phyloP scores from a whole-genome alignment of 2,888 invertebrate species.

The Helleia helle region DNA sequence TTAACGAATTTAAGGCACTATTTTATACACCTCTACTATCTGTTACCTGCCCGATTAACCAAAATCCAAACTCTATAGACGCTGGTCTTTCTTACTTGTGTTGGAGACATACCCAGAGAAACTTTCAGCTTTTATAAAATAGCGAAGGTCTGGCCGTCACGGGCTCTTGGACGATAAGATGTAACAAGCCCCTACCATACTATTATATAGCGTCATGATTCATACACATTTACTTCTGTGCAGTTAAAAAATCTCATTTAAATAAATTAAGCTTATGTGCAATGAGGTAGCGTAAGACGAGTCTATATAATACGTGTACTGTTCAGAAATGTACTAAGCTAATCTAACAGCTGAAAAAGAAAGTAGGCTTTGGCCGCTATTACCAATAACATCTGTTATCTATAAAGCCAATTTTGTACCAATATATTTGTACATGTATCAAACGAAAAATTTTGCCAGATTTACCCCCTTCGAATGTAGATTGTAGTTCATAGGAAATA shows the following conservation, averaged over 20 bases:
- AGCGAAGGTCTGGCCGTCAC: no score
- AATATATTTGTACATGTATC: slow-evolving; percentile 27
- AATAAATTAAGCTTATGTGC: slow-evolving; percentile 4
- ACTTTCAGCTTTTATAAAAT: no score
- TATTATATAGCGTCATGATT: no score
- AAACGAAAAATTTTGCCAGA: slow-evolving; percentile 62
- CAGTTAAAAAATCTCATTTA: neutral
- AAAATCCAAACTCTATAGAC: no score
- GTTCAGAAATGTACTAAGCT: neutral
- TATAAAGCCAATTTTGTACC: slow-evolving; percentile 29
- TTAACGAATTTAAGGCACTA: no score
- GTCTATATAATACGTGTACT: neutral
- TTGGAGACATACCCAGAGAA: no score
- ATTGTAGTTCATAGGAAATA: slow-evolving; percentile 49
- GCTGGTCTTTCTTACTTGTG: no score
- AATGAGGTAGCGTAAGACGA: neutral
- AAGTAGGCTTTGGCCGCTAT: slow-evolving; percentile 52
- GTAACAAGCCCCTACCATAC: no score
- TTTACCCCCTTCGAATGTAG: slow-evolving; percentile 40
- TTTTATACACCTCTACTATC: no score
- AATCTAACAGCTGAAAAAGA: slow-evolving; percentile 12
- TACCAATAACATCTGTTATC: slow-evolving; percentile 37
- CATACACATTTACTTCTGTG: neutral
- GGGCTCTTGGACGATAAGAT: no score
- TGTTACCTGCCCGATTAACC: no score